Evolutionary conservation across 2,888 invertebrate genomes (phyloP).

Genomic region (Rhimphoctona megacephalus): DNA sequence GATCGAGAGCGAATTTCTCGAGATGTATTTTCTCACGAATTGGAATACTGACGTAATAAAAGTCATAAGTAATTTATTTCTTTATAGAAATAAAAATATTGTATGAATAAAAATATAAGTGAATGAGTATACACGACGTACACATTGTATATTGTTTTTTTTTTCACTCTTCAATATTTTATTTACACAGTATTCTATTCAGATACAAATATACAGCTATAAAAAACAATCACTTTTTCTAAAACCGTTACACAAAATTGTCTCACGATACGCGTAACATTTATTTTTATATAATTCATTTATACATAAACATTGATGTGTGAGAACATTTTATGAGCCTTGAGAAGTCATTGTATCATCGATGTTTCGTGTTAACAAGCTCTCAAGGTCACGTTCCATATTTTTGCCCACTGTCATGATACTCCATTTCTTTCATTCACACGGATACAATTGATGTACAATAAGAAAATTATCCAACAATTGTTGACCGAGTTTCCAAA

Average conservation of each 20-base stretch:
- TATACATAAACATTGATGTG: not conserved
- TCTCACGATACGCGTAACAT: not conserved
- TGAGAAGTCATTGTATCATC: not conserved
- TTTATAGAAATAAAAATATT: constrained; percentile 14
- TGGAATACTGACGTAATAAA: constrained; percentile 47
- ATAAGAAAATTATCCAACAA: constrained; percentile 3
- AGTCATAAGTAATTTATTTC: not conserved
- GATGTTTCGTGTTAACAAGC: constrained; percentile 14
- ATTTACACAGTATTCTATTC: constrained; percentile 1
- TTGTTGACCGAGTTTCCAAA: constrained; percentile 38
- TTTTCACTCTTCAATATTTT: not conserved
- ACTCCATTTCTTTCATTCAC: constrained; percentile 7
- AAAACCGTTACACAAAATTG: constrained; percentile 20
- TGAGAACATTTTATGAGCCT: not conserved
- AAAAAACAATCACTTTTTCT: constrained; percentile 13
- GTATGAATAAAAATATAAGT: constrained; percentile 10
- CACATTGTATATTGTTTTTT: not conserved
- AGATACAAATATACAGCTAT: constrained; percentile 28
- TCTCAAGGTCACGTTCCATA: constrained; percentile 26
- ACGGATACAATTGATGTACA: not conserved
- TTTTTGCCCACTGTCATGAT: constrained; percentile 2
- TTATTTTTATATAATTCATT: not conserved
- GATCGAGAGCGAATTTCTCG: constrained; percentile 1
- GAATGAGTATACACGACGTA: not conserved
- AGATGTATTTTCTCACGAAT: constrained; percentile 64